Evolutionary conservation across 2,888 invertebrate genomes (phyloP), one percentile per base, ranked within the genome.

Genomic region (Drosophila peninsularis): DNA sequence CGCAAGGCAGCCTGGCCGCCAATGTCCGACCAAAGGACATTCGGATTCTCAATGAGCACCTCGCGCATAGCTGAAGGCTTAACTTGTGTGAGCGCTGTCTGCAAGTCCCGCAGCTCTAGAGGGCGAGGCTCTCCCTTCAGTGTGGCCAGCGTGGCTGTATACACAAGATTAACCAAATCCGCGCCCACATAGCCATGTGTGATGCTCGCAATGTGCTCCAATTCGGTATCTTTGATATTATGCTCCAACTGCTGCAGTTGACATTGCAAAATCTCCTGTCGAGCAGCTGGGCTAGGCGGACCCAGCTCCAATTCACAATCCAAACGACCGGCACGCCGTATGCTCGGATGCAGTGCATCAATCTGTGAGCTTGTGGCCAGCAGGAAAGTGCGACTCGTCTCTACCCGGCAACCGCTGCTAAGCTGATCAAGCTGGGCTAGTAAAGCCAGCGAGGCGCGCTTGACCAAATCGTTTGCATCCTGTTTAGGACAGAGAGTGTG

Each of bases 131-230:
- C 61, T 2, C 50, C 90, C 89, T 94, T 94, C 9, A 95, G 92
- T 30, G 95, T 94, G 81, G 93, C 93, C 86, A 96, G 93, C 13
- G 94, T 94, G 5, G 97, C 96, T 90, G 96, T 95, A 10, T 96
- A 95, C 76, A 96, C 95, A 1, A 98, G 93, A 66, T 95, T 95
- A 0, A 95, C 94, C 54, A 98, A 93, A 93, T 98, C 98, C 0
- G 97, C 96, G 7, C 97, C 98, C 1, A 98, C 98, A 93, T 96
- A 98, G 0, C 98, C 98, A 92, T 98, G 98, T 7, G 97, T 96
- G 49, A 94, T 93, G 68, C 94, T 94, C 0, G 97, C 94, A 58
- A 98, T 94, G 60, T 94, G 91, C 68, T 94, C 92, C 10, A 97
- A 91, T 24, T 96, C 94, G 9, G 93, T 91, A 0, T 93, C 89